Evolutionary conservation across 2,888 invertebrate genomes (phyloP).

Genomic region (Zaprionus obscuricornis): DNA sequence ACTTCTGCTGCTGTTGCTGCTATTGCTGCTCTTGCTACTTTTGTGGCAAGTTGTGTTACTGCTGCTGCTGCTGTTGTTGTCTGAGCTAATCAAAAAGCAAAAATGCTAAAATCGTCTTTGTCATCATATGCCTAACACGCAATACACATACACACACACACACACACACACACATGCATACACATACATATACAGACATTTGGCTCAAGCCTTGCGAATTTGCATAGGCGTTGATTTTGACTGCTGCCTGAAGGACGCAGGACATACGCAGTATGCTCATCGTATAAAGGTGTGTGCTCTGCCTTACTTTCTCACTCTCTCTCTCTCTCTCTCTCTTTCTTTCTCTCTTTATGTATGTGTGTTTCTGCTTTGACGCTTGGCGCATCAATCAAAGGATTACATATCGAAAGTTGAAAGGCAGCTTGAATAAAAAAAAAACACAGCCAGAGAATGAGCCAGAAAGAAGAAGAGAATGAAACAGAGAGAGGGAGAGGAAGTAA

Average conservation of each 20-base stretch:
- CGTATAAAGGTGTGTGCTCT: too few species aligned
- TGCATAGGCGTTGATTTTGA: conserved; percentile 74
- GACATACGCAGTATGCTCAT: conserved; percentile 19
- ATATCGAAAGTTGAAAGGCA: conserved; percentile 75
- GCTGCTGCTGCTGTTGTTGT: conserved; percentile 14
- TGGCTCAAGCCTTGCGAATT: conserved; percentile 46
- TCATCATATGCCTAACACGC: conserved; percentile 70
- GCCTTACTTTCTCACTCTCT: too few species aligned
- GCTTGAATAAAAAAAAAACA: conserved; percentile 52
- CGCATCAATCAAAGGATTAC: conserved; percentile 78
- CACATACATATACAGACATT: conserved; percentile 16
- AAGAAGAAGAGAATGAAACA: background rate
- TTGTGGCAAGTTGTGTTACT: too few species aligned
- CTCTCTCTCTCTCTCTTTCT: too few species aligned
- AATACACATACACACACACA: background rate
- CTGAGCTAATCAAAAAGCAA: conserved; percentile 73
- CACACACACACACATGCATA: conserved; percentile 14
- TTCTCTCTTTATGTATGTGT: conserved; percentile 11
- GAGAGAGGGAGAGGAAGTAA: background rate
- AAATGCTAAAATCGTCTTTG: conserved; percentile 74
- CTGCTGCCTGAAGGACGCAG: conserved; percentile 23
- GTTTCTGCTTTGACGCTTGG: conserved; percentile 49
- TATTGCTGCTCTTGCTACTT: conserved; percentile 69
- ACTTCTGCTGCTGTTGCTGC: conserved; percentile 12
- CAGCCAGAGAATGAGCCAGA: background rate